Evolutionary conservation across 1,140 invertebrate genomes (phyloP).

Genomic region (Pseudomyrmex cubaensis): DNA sequence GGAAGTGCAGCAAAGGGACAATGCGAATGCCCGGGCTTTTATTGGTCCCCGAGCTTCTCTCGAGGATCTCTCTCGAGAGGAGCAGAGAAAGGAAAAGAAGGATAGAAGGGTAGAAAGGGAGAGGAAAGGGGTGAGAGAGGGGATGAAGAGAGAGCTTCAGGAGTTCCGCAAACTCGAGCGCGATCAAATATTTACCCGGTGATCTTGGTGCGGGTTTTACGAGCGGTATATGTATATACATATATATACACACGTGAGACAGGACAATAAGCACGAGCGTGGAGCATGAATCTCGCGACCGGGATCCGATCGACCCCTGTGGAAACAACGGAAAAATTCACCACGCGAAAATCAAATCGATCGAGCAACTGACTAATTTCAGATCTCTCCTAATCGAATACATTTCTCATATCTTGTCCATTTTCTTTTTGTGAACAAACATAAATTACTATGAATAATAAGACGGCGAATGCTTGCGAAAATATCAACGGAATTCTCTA

Average conservation of each 20-base stretch:
- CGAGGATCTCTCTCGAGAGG: neutral
- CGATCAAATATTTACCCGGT: slow-evolving; percentile 57
- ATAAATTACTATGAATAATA: no score
- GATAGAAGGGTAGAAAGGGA: neutral
- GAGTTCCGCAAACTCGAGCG: slow-evolving; percentile 50
- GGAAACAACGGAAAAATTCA: slow-evolving; percentile 6
- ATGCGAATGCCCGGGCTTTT: slow-evolving; percentile 62
- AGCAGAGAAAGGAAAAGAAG: neutral
- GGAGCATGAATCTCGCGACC: slow-evolving; percentile 8
- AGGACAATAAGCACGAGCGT: slow-evolving; percentile 21
- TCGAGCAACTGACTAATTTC: neutral
- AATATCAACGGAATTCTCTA: no score
- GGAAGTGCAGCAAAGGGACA: slow-evolving; percentile 22
- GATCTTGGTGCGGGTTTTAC: slow-evolving; percentile 51
- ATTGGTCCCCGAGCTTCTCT: slow-evolving; percentile 55
- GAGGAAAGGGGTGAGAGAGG: neutral
- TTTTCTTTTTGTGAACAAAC: no score
- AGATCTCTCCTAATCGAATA: neutral
- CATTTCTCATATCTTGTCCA: neutral
- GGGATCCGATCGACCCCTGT: neutral
- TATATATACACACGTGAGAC: slow-evolving; percentile 26
- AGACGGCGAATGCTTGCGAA: no score
- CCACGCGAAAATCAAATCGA: neutral
- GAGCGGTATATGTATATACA: slow-evolving; percentile 16
- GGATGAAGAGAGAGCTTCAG: neutral